Evolutionary conservation across 2,113 vertebrate genomes (phyloP), one percentile per base, ranked within the genome.

Genomic region (Clarias gariepinus): DNA sequence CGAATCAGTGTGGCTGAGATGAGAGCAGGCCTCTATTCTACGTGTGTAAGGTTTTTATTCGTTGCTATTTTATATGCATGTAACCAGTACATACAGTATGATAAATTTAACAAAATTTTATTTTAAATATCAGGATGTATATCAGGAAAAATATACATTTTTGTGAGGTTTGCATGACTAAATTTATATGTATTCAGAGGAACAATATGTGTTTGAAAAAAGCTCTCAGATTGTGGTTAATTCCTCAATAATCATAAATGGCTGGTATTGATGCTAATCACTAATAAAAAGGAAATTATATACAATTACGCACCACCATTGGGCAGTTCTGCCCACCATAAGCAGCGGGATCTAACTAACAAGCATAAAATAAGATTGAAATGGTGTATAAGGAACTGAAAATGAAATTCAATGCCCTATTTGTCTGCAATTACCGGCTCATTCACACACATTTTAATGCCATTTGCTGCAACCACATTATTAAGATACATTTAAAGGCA

Each of bases 331-430:
- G 96, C 96, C 96, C 95, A 95, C 95, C 95, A 95, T 92, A 95
- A 95, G 95, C 96, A 96, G 96, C 95, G 96, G 95, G 96, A 97
- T 96, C 96, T 96, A 94, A 95, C 96, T 97, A 97, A 97, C 95
- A 97, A 95, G 95, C 96, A 97, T 96, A 97, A 97, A 97, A 97
- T 97, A 97, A 96, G 96, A 97, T 97, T 97, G 96, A 96, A 97
- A 97, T 97, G 96, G 96, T 97, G 95, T 94, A 95, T 96, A 96
- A 97, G 95, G 95, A 95, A 95, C 95, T 95, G 96, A 96, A 96
- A 96, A 97, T 97, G 96, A 97, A 97, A 97, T 97, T 97, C 95
- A 97, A 96, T 97, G 95, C 95, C 91, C 93, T 95, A 94, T 97
- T 97, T 97, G 96, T 97, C 95, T 95, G 95, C 96, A 97, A 97